Conservation (phyloP, 2,888 invertebrate species). For the Congeria kusceri region DNA sequence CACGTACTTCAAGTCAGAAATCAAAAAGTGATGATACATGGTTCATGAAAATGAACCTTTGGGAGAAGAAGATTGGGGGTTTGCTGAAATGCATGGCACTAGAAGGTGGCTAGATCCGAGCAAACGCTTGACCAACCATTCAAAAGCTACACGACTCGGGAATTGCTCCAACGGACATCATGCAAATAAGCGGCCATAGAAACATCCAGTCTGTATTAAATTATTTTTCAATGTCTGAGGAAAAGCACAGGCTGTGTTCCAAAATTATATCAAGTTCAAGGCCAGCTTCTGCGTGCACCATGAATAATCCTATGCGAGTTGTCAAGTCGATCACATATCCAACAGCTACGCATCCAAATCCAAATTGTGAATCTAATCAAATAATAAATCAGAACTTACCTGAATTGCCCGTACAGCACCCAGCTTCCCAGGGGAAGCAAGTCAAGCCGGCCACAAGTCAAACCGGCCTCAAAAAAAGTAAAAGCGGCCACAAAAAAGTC, state of each 20-base stretch:
- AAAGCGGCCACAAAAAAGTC: no score
- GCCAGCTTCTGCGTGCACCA: no score
- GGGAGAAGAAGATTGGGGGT: slow-evolving; percentile 23
- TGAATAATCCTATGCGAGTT: no score
- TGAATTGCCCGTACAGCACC: no score
- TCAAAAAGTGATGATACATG: slow-evolving; percentile 7
- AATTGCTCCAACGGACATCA: slow-evolving; percentile 47
- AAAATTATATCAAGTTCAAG: slow-evolving; percentile 27
- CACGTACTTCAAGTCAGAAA: slow-evolving; percentile 8
- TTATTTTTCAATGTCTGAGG: slow-evolving; percentile 45
- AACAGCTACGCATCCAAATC: no score
- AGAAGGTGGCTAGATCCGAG: slow-evolving; percentile 21
- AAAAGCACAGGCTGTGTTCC: slow-evolving; percentile 43
- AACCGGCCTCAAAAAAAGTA: no score
- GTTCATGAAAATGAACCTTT: slow-evolving; percentile 29
- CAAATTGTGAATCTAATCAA: no score
- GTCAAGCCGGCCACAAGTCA: no score
- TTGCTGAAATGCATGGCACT: slow-evolving; percentile 41
- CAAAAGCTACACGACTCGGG: slow-evolving; percentile 25
- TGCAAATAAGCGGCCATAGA: slow-evolving; percentile 53
- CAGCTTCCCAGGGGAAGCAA: no score
- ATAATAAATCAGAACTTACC: no score
- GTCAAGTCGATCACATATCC: no score
- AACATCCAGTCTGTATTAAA: slow-evolving; percentile 46
- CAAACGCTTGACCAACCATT: slow-evolving; percentile 39